A percentile compares a stretch with the other conserved stretches of the same genome.
phyloP scores from a whole-genome alignment of 2,888 invertebrate genomes.

The Caenorhabditis sp. region DNA sequence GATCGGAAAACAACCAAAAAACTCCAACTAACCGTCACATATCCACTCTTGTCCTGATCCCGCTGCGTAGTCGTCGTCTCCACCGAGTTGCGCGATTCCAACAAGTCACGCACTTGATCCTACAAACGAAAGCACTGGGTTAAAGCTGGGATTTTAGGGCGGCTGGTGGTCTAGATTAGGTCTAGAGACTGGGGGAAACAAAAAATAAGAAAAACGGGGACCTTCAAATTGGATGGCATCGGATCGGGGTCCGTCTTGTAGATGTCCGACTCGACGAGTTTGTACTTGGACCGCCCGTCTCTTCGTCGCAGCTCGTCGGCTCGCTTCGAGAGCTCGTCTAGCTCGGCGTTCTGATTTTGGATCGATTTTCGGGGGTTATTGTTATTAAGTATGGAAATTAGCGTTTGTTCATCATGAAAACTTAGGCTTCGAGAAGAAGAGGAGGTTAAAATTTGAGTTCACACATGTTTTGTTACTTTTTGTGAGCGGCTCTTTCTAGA shows the following conservation, averaged over 20 bases:
- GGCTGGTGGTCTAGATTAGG: too few relatives aligned
- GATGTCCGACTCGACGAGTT: constrained; percentile 77
- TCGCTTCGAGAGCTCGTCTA: constrained; percentile 78
- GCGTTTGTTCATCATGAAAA: too few relatives aligned
- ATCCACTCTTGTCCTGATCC: constrained; percentile 78
- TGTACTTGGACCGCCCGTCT: constrained; percentile 74
- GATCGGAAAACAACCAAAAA: background rate
- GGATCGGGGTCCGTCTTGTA: constrained; percentile 80
- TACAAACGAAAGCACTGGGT: constrained; percentile 56
- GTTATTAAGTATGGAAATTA: background rate
- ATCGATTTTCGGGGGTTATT: constrained; percentile 6
- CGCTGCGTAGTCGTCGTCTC: constrained; percentile 70
- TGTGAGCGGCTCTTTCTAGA: too few relatives aligned
- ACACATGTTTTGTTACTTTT: too few relatives aligned
- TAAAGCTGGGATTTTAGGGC: constrained; percentile 3
- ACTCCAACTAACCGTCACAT: constrained; percentile 77
- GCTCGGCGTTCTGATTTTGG: constrained; percentile 76
- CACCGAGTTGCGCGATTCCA: constrained; percentile 78
- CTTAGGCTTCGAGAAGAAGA: background rate
- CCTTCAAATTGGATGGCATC: constrained; percentile 77
- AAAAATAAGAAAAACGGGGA: constrained; percentile 33
- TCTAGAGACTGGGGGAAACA: too few relatives aligned
- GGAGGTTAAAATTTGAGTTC: background rate
- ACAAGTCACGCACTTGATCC: constrained; percentile 75
- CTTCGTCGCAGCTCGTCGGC: constrained; percentile 75